These are phyloP conservation scores for Panonychus citri DNA, from an alignment of 1,140 invertebrate species.

Conservation along the genomic window DNA sequence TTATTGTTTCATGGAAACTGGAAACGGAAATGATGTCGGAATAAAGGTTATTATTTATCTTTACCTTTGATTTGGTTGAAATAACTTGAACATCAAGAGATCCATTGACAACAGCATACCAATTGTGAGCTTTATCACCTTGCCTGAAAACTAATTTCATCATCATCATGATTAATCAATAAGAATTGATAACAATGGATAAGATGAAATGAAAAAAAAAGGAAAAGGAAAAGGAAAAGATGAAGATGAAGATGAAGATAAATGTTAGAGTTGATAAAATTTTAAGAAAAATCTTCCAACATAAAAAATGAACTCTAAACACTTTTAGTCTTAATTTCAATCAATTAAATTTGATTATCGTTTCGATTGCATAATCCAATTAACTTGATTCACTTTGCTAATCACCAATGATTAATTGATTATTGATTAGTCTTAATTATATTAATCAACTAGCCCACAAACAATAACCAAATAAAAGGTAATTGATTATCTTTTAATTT, in stretches of 20 bases:
- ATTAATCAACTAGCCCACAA: neutral
- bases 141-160: constrained; percentile 51
- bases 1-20: no score
- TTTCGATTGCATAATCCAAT: no score
- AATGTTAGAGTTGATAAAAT: neutral
- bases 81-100: constrained; percentile 36
- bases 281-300: neutral
- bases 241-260: neutral
- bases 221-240: neutral
- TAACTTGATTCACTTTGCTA: no score
- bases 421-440: no score
- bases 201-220: constrained; percentile 13
- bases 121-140: constrained; percentile 47
- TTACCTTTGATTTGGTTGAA: constrained; percentile 28
- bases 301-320: no score
- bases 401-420: no score
- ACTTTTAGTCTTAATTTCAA: no score
- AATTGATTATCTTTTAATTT: neutral
- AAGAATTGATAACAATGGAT: no score
- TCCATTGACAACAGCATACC: constrained; percentile 48
- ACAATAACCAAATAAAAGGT: neutral
- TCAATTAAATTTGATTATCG: no score
- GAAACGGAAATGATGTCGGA: no score
- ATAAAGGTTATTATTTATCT: no score
- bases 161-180: no score